phyloP scores from a whole-genome alignment of 2,797 vertebrate genomes.

The Rhinoraja longicauda region DNA sequence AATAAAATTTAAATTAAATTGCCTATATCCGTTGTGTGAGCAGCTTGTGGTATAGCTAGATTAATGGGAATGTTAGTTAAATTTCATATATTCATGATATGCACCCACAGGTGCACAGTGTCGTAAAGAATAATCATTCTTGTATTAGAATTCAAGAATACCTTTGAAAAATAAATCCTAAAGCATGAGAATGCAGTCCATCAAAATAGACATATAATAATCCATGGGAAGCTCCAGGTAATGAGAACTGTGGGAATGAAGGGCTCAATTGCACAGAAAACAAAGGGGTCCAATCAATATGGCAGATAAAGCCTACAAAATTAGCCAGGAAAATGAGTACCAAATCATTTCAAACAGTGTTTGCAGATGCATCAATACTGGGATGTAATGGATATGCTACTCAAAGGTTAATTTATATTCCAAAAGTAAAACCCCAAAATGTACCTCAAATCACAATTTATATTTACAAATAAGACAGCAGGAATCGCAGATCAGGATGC shows the following conservation, averaged over 20 bases:
- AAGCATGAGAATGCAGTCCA: background rate
- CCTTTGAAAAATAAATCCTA: background rate
- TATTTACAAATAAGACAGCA: background rate
- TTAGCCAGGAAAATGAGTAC: background rate
- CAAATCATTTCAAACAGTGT: background rate
- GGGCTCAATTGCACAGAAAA: background rate
- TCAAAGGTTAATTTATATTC: background rate
- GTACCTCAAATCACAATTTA: background rate
- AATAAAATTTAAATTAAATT: background rate
- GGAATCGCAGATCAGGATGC: background rate
- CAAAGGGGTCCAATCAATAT: background rate
- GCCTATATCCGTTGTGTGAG: background rate
- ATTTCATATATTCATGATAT: background rate
- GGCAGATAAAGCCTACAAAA: background rate
- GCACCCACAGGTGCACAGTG: background rate
- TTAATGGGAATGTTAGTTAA: background rate
- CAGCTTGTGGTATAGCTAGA: slow-evolving; percentile 1
- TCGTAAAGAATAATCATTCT: background rate
- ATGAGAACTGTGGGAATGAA: background rate
- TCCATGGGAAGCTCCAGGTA: background rate
- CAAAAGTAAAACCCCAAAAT: background rate
- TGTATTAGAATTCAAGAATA: background rate
- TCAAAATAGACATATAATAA: background rate
- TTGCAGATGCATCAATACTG: background rate
- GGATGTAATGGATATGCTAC: background rate